phyloP scores from a whole-genome alignment of 2,888 invertebrate species.

The Pandemis heparana region DNA sequence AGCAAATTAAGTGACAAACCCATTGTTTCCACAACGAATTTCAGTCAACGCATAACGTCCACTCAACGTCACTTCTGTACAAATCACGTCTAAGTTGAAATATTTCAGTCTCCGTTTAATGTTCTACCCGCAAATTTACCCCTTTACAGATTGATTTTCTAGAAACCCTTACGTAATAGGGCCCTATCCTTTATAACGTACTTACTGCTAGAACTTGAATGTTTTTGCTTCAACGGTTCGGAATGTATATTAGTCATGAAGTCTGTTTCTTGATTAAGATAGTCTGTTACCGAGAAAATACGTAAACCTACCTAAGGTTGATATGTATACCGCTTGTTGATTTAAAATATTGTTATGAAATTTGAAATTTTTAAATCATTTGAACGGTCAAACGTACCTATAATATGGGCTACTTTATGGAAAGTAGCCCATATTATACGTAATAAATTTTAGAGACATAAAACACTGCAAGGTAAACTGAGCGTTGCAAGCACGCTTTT shows the following conservation, averaged over 20 bases:
- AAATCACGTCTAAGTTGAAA: conserved; percentile 2
- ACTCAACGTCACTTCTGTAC: conserved; percentile 7
- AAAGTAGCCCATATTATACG: not conserved
- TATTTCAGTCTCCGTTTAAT: conserved; percentile 3
- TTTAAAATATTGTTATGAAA: too few species aligned
- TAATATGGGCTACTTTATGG: too few species aligned
- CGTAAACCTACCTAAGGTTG: not conserved
- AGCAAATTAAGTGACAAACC: not conserved
- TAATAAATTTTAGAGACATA: too few species aligned
- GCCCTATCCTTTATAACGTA: not conserved
- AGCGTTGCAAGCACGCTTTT: not conserved
- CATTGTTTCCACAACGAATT: not conserved
- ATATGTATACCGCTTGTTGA: not conserved
- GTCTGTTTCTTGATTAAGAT: conserved; percentile 1
- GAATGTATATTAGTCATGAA: not conserved
- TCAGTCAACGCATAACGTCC: not conserved
- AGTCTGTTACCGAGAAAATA: not conserved
- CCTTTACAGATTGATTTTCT: conserved; percentile 3
- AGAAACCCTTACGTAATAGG: not conserved
- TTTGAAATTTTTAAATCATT: too few species aligned
- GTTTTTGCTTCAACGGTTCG: not conserved
- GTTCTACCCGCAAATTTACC: not conserved
- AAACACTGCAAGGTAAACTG: too few species aligned
- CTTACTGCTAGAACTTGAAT: not conserved
- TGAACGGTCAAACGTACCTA: too few species aligned